Conservation (phyloP, 2,797 vertebrate species). For the Adelosebastes latens region DNA sequence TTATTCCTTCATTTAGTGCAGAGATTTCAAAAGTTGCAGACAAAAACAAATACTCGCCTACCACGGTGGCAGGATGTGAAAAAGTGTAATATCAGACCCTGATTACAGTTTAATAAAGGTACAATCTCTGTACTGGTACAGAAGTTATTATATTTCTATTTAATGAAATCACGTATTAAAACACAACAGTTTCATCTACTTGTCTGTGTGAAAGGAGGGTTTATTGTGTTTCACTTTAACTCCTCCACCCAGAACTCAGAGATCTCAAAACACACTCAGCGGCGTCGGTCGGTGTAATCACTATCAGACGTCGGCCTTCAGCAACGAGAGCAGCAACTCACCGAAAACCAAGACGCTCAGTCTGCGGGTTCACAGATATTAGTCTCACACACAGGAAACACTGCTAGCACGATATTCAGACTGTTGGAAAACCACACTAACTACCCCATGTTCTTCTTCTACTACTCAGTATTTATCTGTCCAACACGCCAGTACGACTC, state of each 20-base stretch:
- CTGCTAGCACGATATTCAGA: background rate
- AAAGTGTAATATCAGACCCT: too few species aligned
- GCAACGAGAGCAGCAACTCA: background rate
- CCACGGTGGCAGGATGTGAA: too few species aligned
- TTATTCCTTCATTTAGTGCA: too few species aligned
- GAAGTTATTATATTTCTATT: too few species aligned
- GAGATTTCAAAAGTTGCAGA: too few species aligned
- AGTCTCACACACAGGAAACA: background rate
- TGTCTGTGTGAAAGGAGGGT: accelerated
- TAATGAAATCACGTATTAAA: too few species aligned
- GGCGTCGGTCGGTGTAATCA: background rate
- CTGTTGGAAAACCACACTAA: background rate
- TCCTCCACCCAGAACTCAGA: background rate
- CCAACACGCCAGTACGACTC: too few species aligned
- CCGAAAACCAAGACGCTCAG: background rate
- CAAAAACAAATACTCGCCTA: too few species aligned
- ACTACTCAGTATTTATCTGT: background rate
- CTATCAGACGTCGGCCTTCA: conserved; percentile 15
- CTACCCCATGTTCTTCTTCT: background rate
- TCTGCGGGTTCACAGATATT: background rate
- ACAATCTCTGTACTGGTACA: too few species aligned
- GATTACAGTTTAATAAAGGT: too few species aligned
- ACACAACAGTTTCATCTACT: background rate
- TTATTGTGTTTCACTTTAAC: background rate
- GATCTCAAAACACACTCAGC: background rate